Conservation (phyloP, 2,797 vertebrate genomes). For the Sebastes diaconus region DNA sequence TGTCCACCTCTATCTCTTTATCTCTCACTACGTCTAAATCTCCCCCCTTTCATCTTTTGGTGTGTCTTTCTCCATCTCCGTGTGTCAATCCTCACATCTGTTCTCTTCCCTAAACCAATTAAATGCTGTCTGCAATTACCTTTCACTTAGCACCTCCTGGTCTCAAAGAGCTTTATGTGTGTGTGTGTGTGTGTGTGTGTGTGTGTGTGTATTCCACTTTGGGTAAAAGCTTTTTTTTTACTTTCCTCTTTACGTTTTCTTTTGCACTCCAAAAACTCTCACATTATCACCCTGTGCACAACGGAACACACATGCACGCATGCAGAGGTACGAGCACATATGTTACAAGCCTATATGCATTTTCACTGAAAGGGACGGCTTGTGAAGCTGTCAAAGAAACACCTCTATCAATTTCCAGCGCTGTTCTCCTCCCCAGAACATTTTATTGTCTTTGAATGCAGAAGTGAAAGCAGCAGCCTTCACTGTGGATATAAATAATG, state of each 20-base stretch:
- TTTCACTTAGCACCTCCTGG: conserved; percentile 39
- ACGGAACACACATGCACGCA: background rate
- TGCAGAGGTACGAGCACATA: background rate
- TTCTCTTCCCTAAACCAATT: conserved; percentile 63
- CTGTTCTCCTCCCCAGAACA: background rate
- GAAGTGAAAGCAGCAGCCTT: conserved; percentile 19
- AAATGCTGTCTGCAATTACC: conserved; percentile 62
- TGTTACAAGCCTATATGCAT: background rate
- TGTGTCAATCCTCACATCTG: conserved; percentile 63
- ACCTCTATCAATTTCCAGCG: background rate
- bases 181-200: background rate
- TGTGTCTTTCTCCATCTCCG: conserved; percentile 26
- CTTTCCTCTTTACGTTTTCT: conserved; percentile 30
- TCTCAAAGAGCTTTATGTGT: conserved; percentile 31
- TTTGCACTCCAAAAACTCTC: conserved; percentile 14
- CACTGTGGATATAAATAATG: conserved; percentile 42
- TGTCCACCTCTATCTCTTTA: conserved; percentile 53
- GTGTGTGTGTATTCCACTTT: background rate
- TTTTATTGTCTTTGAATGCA: conserved; percentile 34
- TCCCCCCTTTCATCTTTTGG: conserved; percentile 50
- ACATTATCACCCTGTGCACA: background rate
- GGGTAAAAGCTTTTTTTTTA: background rate
- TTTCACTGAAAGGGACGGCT: background rate
- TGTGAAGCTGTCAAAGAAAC: conserved; percentile 4
- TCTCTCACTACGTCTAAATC: conserved; percentile 27